Base-by-base conservation (phyloP, 2,797 vertebrate genomes). In the Thunnus albacares region DNA sequence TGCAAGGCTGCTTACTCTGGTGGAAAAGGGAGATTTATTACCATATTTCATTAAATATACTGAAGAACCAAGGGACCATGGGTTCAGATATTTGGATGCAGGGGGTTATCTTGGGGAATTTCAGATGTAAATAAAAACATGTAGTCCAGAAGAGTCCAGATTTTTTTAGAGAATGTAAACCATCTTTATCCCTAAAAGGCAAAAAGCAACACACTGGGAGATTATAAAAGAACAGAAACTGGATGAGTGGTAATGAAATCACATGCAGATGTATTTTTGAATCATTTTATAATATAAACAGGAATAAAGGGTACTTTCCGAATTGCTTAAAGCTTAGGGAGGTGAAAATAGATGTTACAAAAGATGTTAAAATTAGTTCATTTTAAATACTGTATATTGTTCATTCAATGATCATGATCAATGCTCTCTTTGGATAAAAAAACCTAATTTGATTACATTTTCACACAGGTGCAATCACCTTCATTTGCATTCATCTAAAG, bases 41-140 rank as follows among this genome's bases (percentile, higher is more conserved):
- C 85, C 81, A 90, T 90, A 94, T 95, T 96, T 95, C 93, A 96
- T 95, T 95, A 95, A 95, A 93, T 92, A 92, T 90, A 94, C 90
- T 87, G 89, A 93, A 77, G 71, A 90, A 80, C 71, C 57, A 28
- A 6, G 87, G 82, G 66, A 91, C 33, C 79, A 66, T 83, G 89
- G 77, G 87, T 87, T 96, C 87, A 75, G 91, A 94, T 91, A 94
- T 93, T 87, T 93, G 81, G 73, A 93, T 93, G 83, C 87, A 90
- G 61, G 87, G 30, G 87, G 30, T 66, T 78, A 87, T 89, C 43
- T 17, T 33, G 28, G 77, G 86, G 81, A 90, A 80, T 86, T 84
- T 87, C 52, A 61, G 55, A 61, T 69, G 51, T 72, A 76, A 81
- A 90, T 85, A 62, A 82, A 83, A 87, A 64, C 10, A 18, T 65